These are phyloP conservation scores for Lucilia sericata DNA, from an alignment of 1,140 invertebrate genomes.

Conservation along the genomic window DNA sequence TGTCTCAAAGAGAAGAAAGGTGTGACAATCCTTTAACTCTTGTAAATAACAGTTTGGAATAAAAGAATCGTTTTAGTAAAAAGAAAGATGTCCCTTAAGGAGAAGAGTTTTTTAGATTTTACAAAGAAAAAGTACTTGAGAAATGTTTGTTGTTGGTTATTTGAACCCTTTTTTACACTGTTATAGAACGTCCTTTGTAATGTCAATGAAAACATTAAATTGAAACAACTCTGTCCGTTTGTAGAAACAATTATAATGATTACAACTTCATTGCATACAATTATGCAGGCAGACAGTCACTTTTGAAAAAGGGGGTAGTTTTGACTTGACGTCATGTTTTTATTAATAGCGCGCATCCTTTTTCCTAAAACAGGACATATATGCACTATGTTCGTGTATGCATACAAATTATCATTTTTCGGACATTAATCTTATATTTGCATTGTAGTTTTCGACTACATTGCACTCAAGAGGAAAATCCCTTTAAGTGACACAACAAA, in stretches of 20 bases:
- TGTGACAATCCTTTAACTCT: slow-evolving; percentile 47
- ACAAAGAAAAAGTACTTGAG: slow-evolving; percentile 25
- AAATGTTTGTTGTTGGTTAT: slow-evolving; percentile 1
- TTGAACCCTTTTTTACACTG: background rate
- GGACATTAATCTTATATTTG: slow-evolving; percentile 59
- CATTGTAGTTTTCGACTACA: background rate
- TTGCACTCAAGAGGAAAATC: slow-evolving; percentile 48
- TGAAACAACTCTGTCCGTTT: slow-evolving; percentile 10
- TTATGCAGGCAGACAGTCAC: slow-evolving; percentile 3
- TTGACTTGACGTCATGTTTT: background rate
- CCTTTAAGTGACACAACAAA: slow-evolving; percentile 44
- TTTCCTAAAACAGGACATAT: background rate
- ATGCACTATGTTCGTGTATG: background rate
- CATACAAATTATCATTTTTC: slow-evolving; percentile 58
- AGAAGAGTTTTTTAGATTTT: background rate
- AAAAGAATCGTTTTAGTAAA: background rate
- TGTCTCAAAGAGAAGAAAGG: slow-evolving; percentile 38
- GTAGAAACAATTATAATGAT: slow-evolving; percentile 30
- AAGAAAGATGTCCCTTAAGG: background rate
- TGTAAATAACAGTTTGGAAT: background rate
- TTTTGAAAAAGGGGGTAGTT: background rate
- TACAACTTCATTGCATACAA: slow-evolving; percentile 37
- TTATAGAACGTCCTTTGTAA: background rate
- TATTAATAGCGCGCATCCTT: slow-evolving; percentile 2
- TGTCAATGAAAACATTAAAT: slow-evolving; percentile 36